Evolutionary conservation across 2,797 vertebrate genomes (phyloP).

Genomic region (Chrysocyon brachyurus): DNA sequence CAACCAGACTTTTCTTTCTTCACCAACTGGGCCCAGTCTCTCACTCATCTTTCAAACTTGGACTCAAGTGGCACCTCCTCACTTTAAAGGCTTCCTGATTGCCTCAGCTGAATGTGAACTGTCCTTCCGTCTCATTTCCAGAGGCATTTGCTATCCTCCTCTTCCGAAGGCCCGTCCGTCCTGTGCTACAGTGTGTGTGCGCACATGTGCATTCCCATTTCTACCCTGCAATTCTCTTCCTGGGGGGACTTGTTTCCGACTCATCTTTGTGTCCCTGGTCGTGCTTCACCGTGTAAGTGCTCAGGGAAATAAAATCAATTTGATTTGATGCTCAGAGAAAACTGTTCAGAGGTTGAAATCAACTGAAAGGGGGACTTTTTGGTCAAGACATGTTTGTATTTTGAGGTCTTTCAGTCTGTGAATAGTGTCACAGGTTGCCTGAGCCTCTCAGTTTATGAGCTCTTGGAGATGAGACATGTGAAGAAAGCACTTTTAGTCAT

Average conservation of each 20-base stretch:
- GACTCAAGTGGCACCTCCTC: background rate
- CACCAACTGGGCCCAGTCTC: background rate
- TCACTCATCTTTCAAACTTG: background rate
- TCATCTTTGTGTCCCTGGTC: background rate
- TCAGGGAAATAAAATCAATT: slow-evolving; percentile 15
- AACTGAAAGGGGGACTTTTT: background rate
- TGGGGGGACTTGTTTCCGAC: background rate
- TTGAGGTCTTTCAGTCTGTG: background rate
- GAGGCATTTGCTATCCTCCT: background rate
- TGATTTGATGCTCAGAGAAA: background rate
- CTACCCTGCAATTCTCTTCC: background rate
- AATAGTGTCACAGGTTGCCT: background rate
- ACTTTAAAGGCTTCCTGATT: background rate
- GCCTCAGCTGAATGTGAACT: background rate
- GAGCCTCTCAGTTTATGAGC: background rate
- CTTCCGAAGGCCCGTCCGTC: too few species aligned
- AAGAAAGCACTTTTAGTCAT: background rate
- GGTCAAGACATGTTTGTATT: background rate
- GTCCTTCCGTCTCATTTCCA: background rate
- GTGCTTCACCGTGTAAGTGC: background rate
- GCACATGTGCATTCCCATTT: background rate
- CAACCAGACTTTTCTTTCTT: background rate
- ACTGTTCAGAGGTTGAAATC: background rate
- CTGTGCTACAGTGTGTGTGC: background rate
- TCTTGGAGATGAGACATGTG: background rate